A percentile compares a stretch with the other conserved stretches of the same genome.
Conservation (phyloP, 2,113 vertebrate species). For the Amazona guildingii region DNA sequence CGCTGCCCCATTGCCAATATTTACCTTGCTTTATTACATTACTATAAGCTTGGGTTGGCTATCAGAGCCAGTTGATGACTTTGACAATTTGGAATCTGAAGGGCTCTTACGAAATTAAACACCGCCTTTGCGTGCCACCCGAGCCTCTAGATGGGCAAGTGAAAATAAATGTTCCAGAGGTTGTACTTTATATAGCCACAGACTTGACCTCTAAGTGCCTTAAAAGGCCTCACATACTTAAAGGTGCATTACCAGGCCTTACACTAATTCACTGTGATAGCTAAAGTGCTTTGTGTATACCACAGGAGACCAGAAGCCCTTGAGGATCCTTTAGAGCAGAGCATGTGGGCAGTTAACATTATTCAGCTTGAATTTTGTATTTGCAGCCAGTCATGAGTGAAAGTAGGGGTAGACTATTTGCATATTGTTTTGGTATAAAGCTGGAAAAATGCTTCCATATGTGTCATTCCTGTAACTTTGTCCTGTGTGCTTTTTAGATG, state of each 20-base stretch:
- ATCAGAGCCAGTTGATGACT: constrained; percentile 40
- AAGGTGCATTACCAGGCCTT: constrained; percentile 89
- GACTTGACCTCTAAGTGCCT: constrained; percentile 81
- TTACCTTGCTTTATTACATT: constrained; percentile 56
- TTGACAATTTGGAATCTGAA: constrained; percentile 62
- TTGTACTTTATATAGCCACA: constrained; percentile 79
- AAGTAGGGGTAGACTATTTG: constrained; percentile 73
- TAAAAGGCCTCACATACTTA: constrained; percentile 87
- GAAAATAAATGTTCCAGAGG: constrained; percentile 77
- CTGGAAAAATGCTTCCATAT: constrained; percentile 70
- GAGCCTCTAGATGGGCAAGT: constrained; percentile 70
- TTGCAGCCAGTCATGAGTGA: constrained; percentile 72
- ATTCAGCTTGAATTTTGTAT: constrained; percentile 85
- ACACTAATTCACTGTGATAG: constrained; percentile 91
- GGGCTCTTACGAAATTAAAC: constrained; percentile 69
- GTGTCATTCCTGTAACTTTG: constrained; percentile 55
- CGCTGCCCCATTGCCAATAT: constrained; percentile 33
- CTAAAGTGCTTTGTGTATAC: constrained; percentile 87
- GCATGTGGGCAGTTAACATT: constrained; percentile 80
- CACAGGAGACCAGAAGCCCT: constrained; percentile 79
- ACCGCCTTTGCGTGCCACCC: constrained; percentile 60
- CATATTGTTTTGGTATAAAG: constrained; percentile 71
- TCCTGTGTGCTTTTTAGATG: constrained; percentile 52
- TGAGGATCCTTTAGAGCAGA: constrained; percentile 74
- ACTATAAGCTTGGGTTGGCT: constrained; percentile 44